These are phyloP conservation scores for Molanna angustata DNA, from an alignment of 2,888 invertebrate genomes.

Conservation along the genomic window DNA sequence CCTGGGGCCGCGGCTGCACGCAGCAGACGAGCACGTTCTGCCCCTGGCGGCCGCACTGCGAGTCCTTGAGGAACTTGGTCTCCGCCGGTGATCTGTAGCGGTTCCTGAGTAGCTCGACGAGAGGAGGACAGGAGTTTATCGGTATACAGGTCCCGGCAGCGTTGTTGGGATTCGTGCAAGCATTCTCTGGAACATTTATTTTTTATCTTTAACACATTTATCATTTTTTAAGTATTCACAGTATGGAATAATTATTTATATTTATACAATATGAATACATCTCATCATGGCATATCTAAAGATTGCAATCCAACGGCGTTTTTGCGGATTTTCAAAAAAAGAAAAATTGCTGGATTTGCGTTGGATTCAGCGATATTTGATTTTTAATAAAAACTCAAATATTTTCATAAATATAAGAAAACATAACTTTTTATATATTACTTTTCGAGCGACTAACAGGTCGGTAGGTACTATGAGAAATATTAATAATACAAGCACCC, in stretches of 20 bases:
- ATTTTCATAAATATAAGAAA: too few relatives aligned
- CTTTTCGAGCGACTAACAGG: too few relatives aligned
- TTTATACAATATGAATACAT: too few relatives aligned
- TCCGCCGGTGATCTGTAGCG: conserved; percentile 8
- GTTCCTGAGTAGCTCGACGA: conserved; percentile 27
- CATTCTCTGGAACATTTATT: conserved; percentile 12
- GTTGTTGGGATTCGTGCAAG: conserved; percentile 37
- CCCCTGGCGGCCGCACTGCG: conserved; percentile 16
- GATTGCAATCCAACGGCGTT: too few relatives aligned
- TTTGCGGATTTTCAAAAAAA: too few relatives aligned
- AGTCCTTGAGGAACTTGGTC: conserved; percentile 15
- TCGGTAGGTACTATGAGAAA: too few relatives aligned
- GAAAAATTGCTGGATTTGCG: too few relatives aligned
- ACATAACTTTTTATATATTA: too few relatives aligned
- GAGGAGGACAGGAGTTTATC: conserved; percentile 35
- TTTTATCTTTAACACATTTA: conserved; percentile 38
- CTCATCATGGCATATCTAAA: too few relatives aligned
- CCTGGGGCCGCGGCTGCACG: not conserved
- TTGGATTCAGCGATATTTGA: too few relatives aligned
- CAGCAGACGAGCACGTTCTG: conserved; percentile 37
- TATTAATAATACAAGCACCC: too few relatives aligned
- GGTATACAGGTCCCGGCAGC: conserved; percentile 35
- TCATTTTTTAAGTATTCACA: not conserved
- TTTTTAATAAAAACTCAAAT: too few relatives aligned
- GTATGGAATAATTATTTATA: not conserved